phyloP scores from a whole-genome alignment of 2,797 vertebrate genomes.

The Hozukius guyotensis region DNA sequence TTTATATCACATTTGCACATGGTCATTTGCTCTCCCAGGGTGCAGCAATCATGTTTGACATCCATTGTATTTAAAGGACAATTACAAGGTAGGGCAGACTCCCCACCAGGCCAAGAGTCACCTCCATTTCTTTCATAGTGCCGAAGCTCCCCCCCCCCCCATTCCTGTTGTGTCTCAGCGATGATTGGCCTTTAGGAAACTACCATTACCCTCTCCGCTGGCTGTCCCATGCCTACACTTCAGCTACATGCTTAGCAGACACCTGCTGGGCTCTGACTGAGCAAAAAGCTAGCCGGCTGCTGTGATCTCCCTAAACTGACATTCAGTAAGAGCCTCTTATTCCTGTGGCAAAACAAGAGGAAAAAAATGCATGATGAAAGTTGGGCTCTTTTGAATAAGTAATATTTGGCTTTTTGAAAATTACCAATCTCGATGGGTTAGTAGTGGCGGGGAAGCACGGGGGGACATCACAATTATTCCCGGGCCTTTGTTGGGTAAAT shows the following conservation, averaged over 20 bases:
- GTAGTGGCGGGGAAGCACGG: conserved; percentile 13
- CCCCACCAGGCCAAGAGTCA: conserved; percentile 23
- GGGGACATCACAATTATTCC: conserved; percentile 55
- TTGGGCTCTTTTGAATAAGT: conserved; percentile 32
- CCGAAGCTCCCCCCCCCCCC: not conserved
- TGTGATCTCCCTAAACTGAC: conserved; percentile 12
- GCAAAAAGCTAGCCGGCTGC: not conserved
- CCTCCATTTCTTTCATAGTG: conserved; percentile 35
- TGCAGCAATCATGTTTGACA: conserved; percentile 20
- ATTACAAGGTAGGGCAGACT: conserved; percentile 39
- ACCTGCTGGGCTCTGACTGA: conserved; percentile 37
- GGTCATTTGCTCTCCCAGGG: conserved; percentile 22
- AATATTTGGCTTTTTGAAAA: conserved; percentile 55
- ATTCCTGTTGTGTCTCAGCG: conserved; percentile 7
- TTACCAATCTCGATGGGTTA: conserved; percentile 34
- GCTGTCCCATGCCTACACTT: conserved; percentile 6
- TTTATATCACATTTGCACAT: conserved; percentile 41
- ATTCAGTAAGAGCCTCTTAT: conserved; percentile 11
- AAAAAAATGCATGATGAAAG: conserved; percentile 22
- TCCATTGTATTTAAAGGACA: conserved; percentile 47
- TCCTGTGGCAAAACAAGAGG: conserved; percentile 3
- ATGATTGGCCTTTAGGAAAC: conserved; percentile 22
- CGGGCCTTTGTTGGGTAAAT: conserved; percentile 70
- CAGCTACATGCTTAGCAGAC: conserved; percentile 3
- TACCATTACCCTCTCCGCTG: conserved; percentile 20